These are phyloP conservation scores for Dendroctonus ponderosae DNA, from an alignment of 1,140 invertebrate species.

Conservation along the genomic window DNA sequence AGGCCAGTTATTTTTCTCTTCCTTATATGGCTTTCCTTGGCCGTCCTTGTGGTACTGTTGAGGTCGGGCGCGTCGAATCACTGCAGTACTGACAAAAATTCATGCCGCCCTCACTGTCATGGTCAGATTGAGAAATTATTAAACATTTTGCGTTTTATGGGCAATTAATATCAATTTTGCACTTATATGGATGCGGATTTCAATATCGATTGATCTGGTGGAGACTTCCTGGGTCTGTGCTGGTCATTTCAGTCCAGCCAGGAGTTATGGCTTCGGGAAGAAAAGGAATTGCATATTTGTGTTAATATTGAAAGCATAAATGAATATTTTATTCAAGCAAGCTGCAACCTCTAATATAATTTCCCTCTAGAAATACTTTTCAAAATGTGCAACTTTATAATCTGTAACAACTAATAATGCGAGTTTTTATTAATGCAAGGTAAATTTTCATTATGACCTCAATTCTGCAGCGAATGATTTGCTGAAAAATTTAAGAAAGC, in stretches of 20 bases:
- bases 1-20: conserved; percentile 20
- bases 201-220: not conserved
- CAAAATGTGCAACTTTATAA: too few relatives aligned
- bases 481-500: too few relatives aligned
- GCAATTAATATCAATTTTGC: conserved; percentile 31
- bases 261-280: not conserved
- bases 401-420: too few relatives aligned
- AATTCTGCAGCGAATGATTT: too few relatives aligned
- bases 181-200: conserved; percentile 18
- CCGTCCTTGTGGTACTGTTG: conserved; percentile 24
- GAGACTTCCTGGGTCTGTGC: conserved; percentile 15
- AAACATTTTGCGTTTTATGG: conserved; percentile 5
- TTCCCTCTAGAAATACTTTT: too few relatives aligned
- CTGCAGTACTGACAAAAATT: conserved; percentile 16
- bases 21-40: conserved; percentile 31
- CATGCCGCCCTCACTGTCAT: conserved; percentile 20
- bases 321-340: too few relatives aligned
- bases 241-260: not conserved
- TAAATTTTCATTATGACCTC: too few relatives aligned
- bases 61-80: conserved; percentile 23
- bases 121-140: conserved; percentile 26
- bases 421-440: too few relatives aligned
- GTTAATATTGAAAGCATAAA: too few relatives aligned
- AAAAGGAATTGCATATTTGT: too few relatives aligned
- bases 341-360: too few relatives aligned